phyloP scores from a whole-genome alignment of 2,888 invertebrate species.

The Onthophagus sagittarius region DNA sequence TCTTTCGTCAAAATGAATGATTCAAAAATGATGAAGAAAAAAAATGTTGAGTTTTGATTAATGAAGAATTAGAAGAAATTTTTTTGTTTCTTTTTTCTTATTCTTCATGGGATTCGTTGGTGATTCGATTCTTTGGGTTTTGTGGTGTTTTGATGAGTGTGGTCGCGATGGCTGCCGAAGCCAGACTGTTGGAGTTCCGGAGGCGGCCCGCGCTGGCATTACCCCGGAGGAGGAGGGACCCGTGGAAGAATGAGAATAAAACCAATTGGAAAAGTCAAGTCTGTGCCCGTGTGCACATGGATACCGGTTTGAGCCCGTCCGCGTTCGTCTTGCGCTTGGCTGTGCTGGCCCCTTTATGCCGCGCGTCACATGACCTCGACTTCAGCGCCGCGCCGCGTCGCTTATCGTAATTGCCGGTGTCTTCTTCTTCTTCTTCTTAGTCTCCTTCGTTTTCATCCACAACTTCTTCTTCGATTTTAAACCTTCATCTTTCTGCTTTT shows the following conservation, averaged over 20 bases:
- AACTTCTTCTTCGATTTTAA: constrained; percentile 18
- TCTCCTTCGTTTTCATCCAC: constrained; percentile 4
- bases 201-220: constrained; percentile 23
- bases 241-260: constrained; percentile 32
- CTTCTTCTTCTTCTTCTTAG: constrained; percentile 17
- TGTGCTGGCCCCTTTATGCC: constrained; percentile 16
- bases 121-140: no score
- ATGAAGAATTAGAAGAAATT: no score
- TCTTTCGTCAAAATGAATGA: no score
- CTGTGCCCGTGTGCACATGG: constrained; percentile 16
- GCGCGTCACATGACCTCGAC: constrained; percentile 34
- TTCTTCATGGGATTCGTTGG: no score
- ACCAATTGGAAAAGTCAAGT: constrained; percentile 32
- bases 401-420: constrained; percentile 37
- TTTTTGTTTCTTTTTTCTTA: no score
- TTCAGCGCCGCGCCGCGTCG: constrained; percentile 36
- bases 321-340: not conserved
- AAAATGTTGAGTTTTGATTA: no score
- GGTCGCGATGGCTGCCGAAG: not conserved
- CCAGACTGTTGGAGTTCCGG: constrained; percentile 19
- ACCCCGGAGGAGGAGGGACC: constrained; percentile 27
- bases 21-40: no score
- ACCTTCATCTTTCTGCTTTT: not conserved
- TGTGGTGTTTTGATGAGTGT: not conserved
- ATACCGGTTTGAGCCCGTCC: constrained; percentile 16